Evolutionary conservation across 2,797 vertebrate species (phyloP), one percentile per base, ranked within the genome.

Genomic region (Crypturellus tataupa): DNA sequence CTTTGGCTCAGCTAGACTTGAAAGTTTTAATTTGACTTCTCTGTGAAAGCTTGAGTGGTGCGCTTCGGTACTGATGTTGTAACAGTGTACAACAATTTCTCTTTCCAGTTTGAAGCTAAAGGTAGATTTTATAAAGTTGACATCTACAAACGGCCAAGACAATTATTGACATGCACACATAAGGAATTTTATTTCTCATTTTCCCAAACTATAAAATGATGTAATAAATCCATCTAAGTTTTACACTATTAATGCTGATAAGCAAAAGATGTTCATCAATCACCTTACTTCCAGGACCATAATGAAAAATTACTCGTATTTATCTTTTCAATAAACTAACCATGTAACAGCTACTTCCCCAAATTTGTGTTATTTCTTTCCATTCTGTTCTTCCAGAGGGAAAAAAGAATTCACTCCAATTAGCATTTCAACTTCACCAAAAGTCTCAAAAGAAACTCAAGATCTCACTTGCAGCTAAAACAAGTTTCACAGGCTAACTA

Each of bases 41-140:
- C 35, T 73, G 35, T 10, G 82, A 79, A 82, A 82, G 15, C 31
- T 23, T 64, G 42, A 77, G 58, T 23, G 9, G 73, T 49, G 77
- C 37, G 18, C 29, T 63, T 81, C 37, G 7, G 18, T 39, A 85
- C 69, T 5, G 56, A 1, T 27, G 39, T 72, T 40, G 58, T 62
- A 69, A 44, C 9, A 20, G 8, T 51, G 81, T 49, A 4, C n/a
- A 70, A 49, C 3, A 64, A 84, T 18, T 89, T n/a, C 2, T 76
- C 20, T 60, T 87, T 49, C 37, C 4, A 37, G 70, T 88, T 95
- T 79, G 80, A 84, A 84, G 53, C 88, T 15, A 14, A 77, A 79
- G 25, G 42, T 84, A 63, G 31, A 53, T 35, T 49, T 72, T 62
- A 79, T 2, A 85, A 85, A 64, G 12, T 11, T 82, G 55, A 78